Conservation (phyloP, 2,888 invertebrate genomes). For the Ceriagrion tenellum region DNA sequence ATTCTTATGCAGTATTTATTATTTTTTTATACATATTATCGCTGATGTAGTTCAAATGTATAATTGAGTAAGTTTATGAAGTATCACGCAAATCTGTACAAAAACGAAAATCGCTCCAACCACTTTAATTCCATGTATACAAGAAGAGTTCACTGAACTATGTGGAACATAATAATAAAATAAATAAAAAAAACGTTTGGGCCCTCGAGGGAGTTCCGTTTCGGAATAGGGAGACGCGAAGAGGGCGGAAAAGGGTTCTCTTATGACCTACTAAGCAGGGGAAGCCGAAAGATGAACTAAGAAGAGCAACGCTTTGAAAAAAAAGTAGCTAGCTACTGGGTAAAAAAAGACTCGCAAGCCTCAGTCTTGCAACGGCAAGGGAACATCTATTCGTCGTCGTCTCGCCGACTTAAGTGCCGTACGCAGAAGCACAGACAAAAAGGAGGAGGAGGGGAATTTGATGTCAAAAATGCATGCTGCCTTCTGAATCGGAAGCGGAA, state of each 20-base stretch:
- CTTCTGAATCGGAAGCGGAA: not conserved
- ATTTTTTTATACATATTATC: too few relatives aligned
- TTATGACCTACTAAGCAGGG: not conserved
- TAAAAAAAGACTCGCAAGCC: not conserved
- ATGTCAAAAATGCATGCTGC: not conserved
- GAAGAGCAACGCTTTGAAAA: not conserved
- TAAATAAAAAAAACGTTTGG: not conserved
- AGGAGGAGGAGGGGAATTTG: not conserved
- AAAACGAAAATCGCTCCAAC: too few relatives aligned
- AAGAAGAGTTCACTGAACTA: not conserved
- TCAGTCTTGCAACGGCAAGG: not conserved
- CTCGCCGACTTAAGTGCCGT: not conserved
- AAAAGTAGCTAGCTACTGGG: too few relatives aligned
- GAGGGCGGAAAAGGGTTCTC: not conserved
- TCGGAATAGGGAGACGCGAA: not conserved
- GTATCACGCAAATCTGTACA: too few relatives aligned
- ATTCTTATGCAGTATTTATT: too few relatives aligned
- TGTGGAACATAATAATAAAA: too few relatives aligned
- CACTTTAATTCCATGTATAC: not conserved
- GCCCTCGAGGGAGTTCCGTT: not conserved
- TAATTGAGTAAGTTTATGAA: too few relatives aligned
- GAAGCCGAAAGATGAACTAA: not conserved
- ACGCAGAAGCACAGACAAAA: not conserved
- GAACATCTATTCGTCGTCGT: not conserved
- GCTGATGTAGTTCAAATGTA: too few relatives aligned